Evolutionary conservation across 2,888 invertebrate genomes (phyloP), one percentile per base, ranked within the genome.

Genomic region (Stomorhina lunata): DNA sequence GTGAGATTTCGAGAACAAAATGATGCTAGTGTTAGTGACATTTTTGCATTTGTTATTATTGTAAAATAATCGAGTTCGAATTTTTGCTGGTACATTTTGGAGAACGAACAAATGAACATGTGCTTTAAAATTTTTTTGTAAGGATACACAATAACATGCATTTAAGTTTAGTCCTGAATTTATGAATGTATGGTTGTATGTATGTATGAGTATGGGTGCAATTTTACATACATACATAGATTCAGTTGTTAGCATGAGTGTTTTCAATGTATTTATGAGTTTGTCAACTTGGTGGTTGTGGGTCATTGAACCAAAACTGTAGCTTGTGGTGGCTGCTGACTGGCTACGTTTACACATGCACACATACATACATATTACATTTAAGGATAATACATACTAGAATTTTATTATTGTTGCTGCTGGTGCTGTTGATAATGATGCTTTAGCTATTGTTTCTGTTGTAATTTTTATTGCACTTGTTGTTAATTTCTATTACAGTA

Each of bases 221-320:
- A 15, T 12, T 40, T 12, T 40, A 7, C n/a, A 25, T 59, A 22
- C 15, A 27, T 45, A 25, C 4, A 4, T 48, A 2, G 4, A 10
- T 55, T 6, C n/a, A 40, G 37, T n/a, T 15, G 22, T 55, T 6
- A 32, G 32, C 32, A 15, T 10, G 29, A 5, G 9, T 17, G 25
- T 77, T 32, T n/a, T 57, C 10, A 61, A 45, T 55, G 53, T 59
- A 61, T 72, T 68, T 65, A 73, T 63, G 63, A 75, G 73, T 66
- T 79, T 79, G 82, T 82, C 82, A 82, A 75, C 82, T 65, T 43
- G 43, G 71, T 81, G 71, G 55, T 32, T 32, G 69, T 48, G 37
- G 65, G 73, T 82, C 79, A 79, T 57, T 79, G 79, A 82, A 82
- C 82, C 59, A 59, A 72, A 68, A 63, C 55, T 69, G 59, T 72